These are phyloP conservation scores for Trichogramma pretiosum DNA, from an alignment of 1,140 invertebrate species.

Conservation along the genomic window DNA sequence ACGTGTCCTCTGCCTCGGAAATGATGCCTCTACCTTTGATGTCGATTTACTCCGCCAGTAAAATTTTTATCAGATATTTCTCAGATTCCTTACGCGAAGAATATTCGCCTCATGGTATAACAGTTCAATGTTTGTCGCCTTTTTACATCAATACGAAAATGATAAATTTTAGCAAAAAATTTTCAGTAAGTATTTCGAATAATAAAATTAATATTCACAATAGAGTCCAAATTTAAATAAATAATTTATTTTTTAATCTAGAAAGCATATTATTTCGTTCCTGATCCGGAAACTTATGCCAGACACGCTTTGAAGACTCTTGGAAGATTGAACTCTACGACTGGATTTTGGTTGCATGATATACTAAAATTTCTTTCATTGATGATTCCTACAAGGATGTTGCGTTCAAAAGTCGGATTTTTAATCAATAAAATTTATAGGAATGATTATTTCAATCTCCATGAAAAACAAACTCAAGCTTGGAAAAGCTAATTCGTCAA, in stretches of 20 bases:
- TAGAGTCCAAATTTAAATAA: no score
- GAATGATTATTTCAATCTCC: no score
- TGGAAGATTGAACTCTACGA: slow-evolving; percentile 65
- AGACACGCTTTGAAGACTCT: slow-evolving; percentile 69
- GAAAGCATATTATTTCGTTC: slow-evolving; percentile 62
- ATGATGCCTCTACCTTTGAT: slow-evolving; percentile 75
- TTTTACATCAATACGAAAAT: slow-evolving; percentile 84
- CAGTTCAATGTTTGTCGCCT: slow-evolving; percentile 76
- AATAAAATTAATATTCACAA: not conserved
- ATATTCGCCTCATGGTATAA: slow-evolving; percentile 63
- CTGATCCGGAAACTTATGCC: slow-evolving; percentile 67
- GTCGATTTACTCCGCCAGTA: slow-evolving; percentile 81
- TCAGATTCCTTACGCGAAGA: slow-evolving; percentile 71
- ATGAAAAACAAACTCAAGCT: no score
- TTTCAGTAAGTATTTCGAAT: slow-evolving; percentile 46
- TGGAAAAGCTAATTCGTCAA: no score
- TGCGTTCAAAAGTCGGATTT: no score
- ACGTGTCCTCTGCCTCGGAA: slow-evolving; percentile 77
- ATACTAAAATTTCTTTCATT: slow-evolving; percentile 58
- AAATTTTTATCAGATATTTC: slow-evolving; percentile 71
- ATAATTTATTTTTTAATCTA: no score
- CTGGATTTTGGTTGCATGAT: slow-evolving; percentile 82
- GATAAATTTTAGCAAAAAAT: slow-evolving; percentile 67
- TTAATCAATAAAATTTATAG: no score
- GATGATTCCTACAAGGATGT: no score